Conservation (phyloP, 2,888 invertebrate genomes). For the Sisyra terminalis region DNA sequence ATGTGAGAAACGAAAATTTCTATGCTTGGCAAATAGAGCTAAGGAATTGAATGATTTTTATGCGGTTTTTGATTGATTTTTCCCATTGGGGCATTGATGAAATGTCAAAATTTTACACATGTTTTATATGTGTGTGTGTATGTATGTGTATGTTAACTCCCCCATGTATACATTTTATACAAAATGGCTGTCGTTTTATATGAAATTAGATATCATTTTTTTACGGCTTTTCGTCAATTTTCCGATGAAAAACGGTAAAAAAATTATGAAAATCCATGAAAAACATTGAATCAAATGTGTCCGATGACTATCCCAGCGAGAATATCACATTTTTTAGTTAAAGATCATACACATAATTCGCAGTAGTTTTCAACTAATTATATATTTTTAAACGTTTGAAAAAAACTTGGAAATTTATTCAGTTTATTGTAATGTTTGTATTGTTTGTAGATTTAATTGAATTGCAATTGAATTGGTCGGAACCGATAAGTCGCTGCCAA, state of each 20-base stretch:
- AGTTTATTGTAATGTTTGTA: neutral
- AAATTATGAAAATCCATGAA: too few species aligned
- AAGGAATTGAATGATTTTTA: neutral
- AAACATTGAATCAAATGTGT: too few species aligned
- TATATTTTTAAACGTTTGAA: neutral
- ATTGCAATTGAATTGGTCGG: neutral
- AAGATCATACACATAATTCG: too few species aligned
- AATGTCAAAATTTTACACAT: slow-evolving; percentile 8
- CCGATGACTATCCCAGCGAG: neutral
- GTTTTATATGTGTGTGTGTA: slow-evolving; percentile 1
- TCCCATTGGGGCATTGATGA: neutral
- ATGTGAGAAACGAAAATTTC: neutral
- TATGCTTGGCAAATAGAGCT: neutral
- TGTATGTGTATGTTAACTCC: slow-evolving; percentile 5
- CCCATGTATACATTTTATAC: slow-evolving; percentile 7
- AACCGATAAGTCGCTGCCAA: too few species aligned
- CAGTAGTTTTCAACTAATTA: neutral
- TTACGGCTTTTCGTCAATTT: neutral
- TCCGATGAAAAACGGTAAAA: too few species aligned
- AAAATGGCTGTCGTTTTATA: slow-evolving; percentile 9
- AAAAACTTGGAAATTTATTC: neutral
- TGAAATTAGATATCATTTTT: slow-evolving; percentile 3
- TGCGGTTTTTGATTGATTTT: neutral
- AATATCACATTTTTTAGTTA: neutral
- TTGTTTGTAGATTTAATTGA: neutral